phyloP scores from a whole-genome alignment of 2,888 invertebrate genomes.

The Apamea monoglypha region DNA sequence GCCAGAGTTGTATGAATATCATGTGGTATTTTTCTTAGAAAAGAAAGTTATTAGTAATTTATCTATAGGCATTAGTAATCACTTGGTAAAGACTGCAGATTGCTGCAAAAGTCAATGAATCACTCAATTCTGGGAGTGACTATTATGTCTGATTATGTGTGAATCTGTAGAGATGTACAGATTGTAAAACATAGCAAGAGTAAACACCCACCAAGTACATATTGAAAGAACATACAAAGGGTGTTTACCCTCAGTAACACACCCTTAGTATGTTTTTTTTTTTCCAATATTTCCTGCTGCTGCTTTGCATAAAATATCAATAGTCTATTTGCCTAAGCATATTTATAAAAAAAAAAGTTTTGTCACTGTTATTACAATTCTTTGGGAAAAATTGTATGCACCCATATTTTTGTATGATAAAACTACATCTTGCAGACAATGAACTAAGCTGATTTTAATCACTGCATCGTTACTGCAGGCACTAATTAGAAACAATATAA shows the following conservation, averaged over 20 bases:
- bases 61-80: background rate
- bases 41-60: constrained; percentile 12
- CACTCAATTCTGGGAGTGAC: background rate
- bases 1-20: background rate
- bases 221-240: no score
- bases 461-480: background rate
- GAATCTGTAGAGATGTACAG: background rate
- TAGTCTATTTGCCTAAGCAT: no score
- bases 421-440: background rate
- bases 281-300: background rate
- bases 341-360: no score
- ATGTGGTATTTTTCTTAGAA: constrained; percentile 5
- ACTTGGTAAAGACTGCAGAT: background rate
- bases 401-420: background rate
- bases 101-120: background rate
- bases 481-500: background rate
- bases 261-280: no score
- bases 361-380: background rate
- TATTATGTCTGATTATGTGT: background rate
- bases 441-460: background rate
- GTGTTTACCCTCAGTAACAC: no score
- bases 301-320: background rate
- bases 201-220: no score
- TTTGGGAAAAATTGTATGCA: background rate
- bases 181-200: no score